Evolutionary conservation across 1,140 invertebrate genomes (phyloP), one percentile per base, ranked within the genome.

Genomic region (Stegodyphus dumicola): DNA sequence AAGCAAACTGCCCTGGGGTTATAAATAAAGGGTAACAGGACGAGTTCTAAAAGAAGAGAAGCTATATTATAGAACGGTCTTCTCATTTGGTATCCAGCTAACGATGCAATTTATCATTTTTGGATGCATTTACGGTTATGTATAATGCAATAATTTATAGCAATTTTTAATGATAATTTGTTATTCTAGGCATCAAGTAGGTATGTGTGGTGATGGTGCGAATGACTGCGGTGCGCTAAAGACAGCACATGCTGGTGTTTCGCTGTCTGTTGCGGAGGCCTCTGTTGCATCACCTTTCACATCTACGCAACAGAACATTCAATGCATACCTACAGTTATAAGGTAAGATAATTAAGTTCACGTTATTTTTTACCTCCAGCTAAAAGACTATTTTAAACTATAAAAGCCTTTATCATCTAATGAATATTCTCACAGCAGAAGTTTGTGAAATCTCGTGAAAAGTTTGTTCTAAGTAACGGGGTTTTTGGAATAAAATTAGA

Each of bases 141-240:
- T 11, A 4, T 10, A 11, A 60, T 60, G 15, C 9, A 60, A 60
- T 60, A 10, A 11, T 60, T 15, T 3, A 67, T 67, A 60, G 10
- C 17, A 13, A 67, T 18, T 67, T 17, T 33, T 71, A 10, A 13
- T 71, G 9, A 1, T 10, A 11, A 49, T 76, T 77, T 48, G 4
- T 17, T 77, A 15, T 54, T 18, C 53, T 69, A 88, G 69, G 13
- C 92, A 93, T 86, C 91, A 92, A 89, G 97, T 99, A 64, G 96
- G 95, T 0, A 99, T 99, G 98, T 99, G 97, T 90, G 98, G 98
- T 5, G 97, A 99, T 91, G 98, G 98, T 70, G 97, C 98, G 0
- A 99, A 99, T 91, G 98, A 99, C 91, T 98, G 97, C 90, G 97
- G 96, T 15, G 93, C 97, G 0, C 91, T 98, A 10, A 95, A 96